phyloP scores from a whole-genome alignment of 2,888 invertebrate species.

The Ferrisia virgata region DNA sequence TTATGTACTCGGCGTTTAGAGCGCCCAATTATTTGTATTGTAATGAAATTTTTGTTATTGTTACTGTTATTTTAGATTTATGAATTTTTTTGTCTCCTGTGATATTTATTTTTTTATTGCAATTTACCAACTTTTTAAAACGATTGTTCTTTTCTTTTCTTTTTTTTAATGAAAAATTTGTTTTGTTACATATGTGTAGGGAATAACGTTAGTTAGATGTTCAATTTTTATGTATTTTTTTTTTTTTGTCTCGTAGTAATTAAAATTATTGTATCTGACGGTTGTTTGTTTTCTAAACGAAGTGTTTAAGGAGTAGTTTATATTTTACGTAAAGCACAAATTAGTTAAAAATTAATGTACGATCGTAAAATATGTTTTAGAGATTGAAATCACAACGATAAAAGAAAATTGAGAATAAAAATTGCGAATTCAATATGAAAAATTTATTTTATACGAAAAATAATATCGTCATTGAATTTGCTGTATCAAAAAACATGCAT shows the following conservation, averaged over 20 bases:
- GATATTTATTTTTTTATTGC: conserved; percentile 36
- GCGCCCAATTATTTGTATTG: neutral
- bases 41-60: conserved; percentile 8
- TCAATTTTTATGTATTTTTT: neutral
- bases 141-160: conserved; percentile 18
- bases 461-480: no score
- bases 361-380: no score
- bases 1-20: neutral
- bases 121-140: conserved; percentile 41
- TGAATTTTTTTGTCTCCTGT: conserved; percentile 20
- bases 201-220: conserved; percentile 9
- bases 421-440: no score
- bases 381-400: no score
- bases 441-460: no score
- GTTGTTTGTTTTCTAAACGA: neutral
- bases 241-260: neutral
- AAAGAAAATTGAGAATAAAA: no score
- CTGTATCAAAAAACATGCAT: no score
- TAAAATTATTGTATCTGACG: neutral
- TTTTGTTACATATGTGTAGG: conserved; percentile 12
- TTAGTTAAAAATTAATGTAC: no score
- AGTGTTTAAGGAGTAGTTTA: no score
- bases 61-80: conserved; percentile 26
- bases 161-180: neutral
- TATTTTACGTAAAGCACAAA: no score